Base-by-base conservation (phyloP, 1,140 invertebrate species). In the Drosophila lacertosa region DNA sequence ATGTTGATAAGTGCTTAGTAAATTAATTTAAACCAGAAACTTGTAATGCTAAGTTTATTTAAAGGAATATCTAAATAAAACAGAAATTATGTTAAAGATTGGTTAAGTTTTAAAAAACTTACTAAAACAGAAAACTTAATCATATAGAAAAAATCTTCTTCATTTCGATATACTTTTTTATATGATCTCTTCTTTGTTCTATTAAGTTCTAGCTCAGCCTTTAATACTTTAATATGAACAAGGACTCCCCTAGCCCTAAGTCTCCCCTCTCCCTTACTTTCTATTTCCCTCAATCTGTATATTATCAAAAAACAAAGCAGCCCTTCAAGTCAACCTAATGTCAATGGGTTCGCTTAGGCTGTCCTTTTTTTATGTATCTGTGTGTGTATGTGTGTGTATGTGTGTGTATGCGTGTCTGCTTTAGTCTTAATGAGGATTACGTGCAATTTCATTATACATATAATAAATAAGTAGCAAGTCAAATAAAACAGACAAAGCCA, bases 401-500 rank as follows among this genome's bases (percentile, higher is more conserved):
- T 37, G 33, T 51, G 26, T 60, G 58, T 71, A 50, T 65, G 64
- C 40, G n/a, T 51, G 44, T 37, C 7, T 59, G 13, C 13, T 47
- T 48, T 70, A 42, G 67, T 42, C 62, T 62, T 82, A 82, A 82
- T 81, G 79, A 81, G 69, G 59, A 77, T 74, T 69, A 82, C 69
- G 78, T 74, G 69, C 77, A 81, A 82, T 81, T 81, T 81, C 78
- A 81, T 81, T 81, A 81, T 73, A 40, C 54, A 20, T 54, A 74
- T 58, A 77, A 77, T 81, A 81, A 81, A 81, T 81, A 81, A 82
- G 73, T 82, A 77, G 79, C 74, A 77, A 81, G 78, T 77, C 74
- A 81, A 82, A 82, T 81, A 82, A 74, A 77, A 58, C 64, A 35
- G n/a, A n/a, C n/a, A n/a, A n/a, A 51, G 57, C 15, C 13, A 7